Evolutionary conservation across 2,113 vertebrate genomes (phyloP), one percentile per base, ranked within the genome.

Genomic region (Oncorhynchus tshawytscha): DNA sequence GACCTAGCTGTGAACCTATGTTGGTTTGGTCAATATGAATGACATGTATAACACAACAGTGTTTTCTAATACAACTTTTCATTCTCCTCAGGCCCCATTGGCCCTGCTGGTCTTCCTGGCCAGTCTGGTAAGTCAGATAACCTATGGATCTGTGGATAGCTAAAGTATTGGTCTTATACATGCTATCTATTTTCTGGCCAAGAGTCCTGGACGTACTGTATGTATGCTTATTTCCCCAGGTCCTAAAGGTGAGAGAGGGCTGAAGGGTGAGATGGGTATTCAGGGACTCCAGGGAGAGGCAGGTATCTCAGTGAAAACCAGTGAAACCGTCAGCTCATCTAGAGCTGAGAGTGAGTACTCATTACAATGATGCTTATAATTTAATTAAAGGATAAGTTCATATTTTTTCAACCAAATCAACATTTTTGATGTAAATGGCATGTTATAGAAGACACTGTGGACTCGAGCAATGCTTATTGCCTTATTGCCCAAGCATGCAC

Each of bases 101-200:
- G 97, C 54, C 96, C 97, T 80, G 94, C 97, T 89, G 97, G 97
- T 91, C 91, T 95, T 83, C 95, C 96, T 90, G 97, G 97, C 81
- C 91, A 91, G 67, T 84, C 94, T 95, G 96, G 96, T 98, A 94
- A 49, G 51, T 54, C 51, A 54, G 16, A 3, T 15, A 15, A 4
- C 3, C 51, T 54, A 45, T 73, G 31, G 67, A 39, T 68, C n/a
- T 7, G 29, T 68, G 67, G 16, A 31, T 29, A 39, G 67, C 20
- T 34, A n/a, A 34, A 12, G 5, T 31, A 31, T n/a, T 15, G 29
- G 27, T 68, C 31, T 29, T 13, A 39, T 68, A 22, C 59, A 62
- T 62, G 59, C n/a, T 62, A 20, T 57, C 54, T 57, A 7, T 57
- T 5, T 20, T 57, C 16, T 57, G 20, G 18, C n/a, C n/a, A 9